Evolutionary conservation across 2,113 vertebrate species (phyloP), one percentile per base, ranked within the genome.

Genomic region (Carassius carassius): DNA sequence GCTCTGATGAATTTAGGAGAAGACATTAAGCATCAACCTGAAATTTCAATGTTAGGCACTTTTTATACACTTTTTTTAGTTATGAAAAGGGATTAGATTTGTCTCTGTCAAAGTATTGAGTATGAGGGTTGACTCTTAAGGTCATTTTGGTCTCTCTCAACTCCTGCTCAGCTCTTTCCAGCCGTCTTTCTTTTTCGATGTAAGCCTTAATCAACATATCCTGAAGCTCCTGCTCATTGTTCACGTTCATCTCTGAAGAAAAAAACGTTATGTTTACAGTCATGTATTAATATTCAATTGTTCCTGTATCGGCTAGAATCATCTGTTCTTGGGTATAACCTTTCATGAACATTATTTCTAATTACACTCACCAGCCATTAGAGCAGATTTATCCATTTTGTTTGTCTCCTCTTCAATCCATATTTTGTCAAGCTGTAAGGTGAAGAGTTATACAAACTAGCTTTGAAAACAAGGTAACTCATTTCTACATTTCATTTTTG

Each of bases 331-430:
- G 4, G 21, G 2, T 47, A 11, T 8, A 12, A 74, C 11, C n/a
- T 73, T 37, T 47, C 2, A 9, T 25, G 32, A 14, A 75, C 37
- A 23, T 47, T 4, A 7, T 14, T 23, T 12, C 70, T 3, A 32
- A 69, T 65, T 10, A 10, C 1, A 19, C 47, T 47, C 23, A 75
- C 73, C 73, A 17, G 44, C 6, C 73, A 51, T 75, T 54, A 75
- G 14, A 29, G 47, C 73, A 75, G 73, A 75, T 75, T 54, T 23
- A 19, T 54, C 73, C 73, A 75, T 54, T 51, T 75, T 17, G 7
- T n/a, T 0, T 3, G 47, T 51, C 11, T 75, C 73, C 47, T 75
- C 47, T 17, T 51, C 7, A 19, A 23, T 75, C 47, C 44, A 54
- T 54, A 75, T 54, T 75, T 51, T 75, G 3, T 75, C 23, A 1